These are phyloP conservation scores for Brachionus manjavacas DNA, from an alignment of 1,140 invertebrate genomes.

Conservation along the genomic window DNA sequence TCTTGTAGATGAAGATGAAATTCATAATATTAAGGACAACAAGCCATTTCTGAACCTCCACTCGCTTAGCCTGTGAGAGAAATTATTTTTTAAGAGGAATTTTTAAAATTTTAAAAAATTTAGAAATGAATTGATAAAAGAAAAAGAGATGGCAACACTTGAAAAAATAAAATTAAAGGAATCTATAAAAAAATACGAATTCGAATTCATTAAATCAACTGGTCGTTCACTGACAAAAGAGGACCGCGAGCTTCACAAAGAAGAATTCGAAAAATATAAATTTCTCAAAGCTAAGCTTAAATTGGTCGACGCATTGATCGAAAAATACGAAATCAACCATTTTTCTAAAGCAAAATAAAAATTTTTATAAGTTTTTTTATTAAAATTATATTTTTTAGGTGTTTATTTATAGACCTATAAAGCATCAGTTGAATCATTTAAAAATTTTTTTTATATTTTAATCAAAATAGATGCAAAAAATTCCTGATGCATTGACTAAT, in stretches of 20 bases:
- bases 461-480: not conserved
- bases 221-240: conserved; percentile 12
- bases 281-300: conserved; percentile 3
- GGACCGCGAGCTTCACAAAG: conserved; percentile 25
- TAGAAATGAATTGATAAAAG: conserved; percentile 2
- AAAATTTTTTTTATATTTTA: not conserved
- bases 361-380: not conserved
- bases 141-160: not conserved
- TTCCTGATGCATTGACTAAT: not conserved
- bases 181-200: conserved; percentile 31
- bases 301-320: conserved; percentile 1
- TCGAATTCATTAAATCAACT: not conserved
- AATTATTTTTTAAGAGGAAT: not conserved
- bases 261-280: conserved; percentile 41
- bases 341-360: conserved; percentile 17
- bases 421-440: not conserved
- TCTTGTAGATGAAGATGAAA: not conserved
- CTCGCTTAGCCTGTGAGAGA: not conserved
- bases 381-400: not conserved
- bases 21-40: not conserved
- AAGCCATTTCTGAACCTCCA: not conserved
- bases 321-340: conserved; percentile 27
- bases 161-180: conserved; percentile 40
- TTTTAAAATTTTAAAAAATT: not conserved
- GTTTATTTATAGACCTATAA: not conserved